Base-by-base conservation (phyloP, 2,888 invertebrate species). In the Drosophila leonis region DNA sequence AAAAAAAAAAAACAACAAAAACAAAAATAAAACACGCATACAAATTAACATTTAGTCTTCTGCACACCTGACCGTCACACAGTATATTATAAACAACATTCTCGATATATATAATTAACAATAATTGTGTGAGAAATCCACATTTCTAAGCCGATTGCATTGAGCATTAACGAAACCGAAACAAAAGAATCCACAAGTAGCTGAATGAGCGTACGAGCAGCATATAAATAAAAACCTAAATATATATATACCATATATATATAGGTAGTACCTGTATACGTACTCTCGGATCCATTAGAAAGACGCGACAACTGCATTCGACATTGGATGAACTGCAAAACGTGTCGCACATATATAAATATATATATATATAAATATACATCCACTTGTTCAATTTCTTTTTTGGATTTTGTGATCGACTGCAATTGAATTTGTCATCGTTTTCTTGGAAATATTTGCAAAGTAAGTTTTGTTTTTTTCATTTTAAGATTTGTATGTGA, bases 131-230 rank as follows among this genome's bases (percentile, higher is more conserved):
- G 48, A 39, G 54, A 63, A 62, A 55, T 64, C 42, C 4, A 33
- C 29, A 57, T 41, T 70, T 57, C 44, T 31, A 48, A 78, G 46
- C 10, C 65, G 61, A 55, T 60, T 65, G 72, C 55, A 65, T 55
- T 51, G 29, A 57, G 52, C 70, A 55, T 44, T 39, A 60, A 66
- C 66, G 62, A 78, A 61, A 12, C 60, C 29, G 46, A 51, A 51
- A 61, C 75, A 88, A 80, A 67, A 55, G 78, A 84, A 84, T 84
- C 84, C 89, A 84, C 84, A 84, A 84, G 84, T 84, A 89, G 84
- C 89, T 46, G 75, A 63, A 74, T 5, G 55, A 80, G 60, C 57
- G 46, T 65, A 60, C 55, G 60, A 81, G 65, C 59, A 74, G 65
- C 67, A 65, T 65, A 65, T 49, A 69, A 74, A 75, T 80, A 88